Base-by-base conservation (phyloP, 2,888 invertebrate species). In the Rapana venosa region DNA sequence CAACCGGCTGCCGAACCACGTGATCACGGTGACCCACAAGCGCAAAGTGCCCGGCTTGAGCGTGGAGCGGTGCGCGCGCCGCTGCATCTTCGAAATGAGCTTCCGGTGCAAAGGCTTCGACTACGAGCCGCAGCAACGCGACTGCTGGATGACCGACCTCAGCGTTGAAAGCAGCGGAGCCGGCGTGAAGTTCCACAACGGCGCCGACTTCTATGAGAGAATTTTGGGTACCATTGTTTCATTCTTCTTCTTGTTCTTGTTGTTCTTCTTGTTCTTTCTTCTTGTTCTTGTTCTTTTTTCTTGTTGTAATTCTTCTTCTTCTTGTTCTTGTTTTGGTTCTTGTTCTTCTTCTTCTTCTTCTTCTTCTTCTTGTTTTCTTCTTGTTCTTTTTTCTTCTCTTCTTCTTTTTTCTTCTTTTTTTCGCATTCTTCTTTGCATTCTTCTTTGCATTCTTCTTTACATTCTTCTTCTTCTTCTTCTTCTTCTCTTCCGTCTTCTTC, bases 91-190 rank as follows among this genome's bases (percentile, higher is more conserved):
- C 84, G 95, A 95, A 91, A 92, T 94, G 90, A 91, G 90, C 47
- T 95, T 95, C 92, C 94, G 94, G 89, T 95, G 95, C 91, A 91
- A 92, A 56, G 94, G 94, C 0, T 95, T 95, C 91, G 95, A 95
- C 91, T 95, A 93, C 88, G 95, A 95, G 88, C 91, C 91, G 11
- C 90, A 91, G 58, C 87, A 92, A 0, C 83, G 91, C 79, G 94
- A 94, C 90, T 95, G 95, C 88, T 94, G 94, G 94, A 91, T 95
- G 79, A 94, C 95, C 4, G 94, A 95, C 36, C 91, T 93, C 36
- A 93, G 93, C 30, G 93, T 93, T 0, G 92, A 94, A 26, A 93
- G 91, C 17, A 92, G 93, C 2, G 92, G 91, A 20, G 93, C 91
- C 1, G 95, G 94, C 0, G 0, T 95, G 22, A 92, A 93, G 56